A percentile compares a stretch with the other conserved stretches of the same genome.
phyloP scores from a whole-genome alignment of 2,888 invertebrate species.

The Cordilura impudica region DNA sequence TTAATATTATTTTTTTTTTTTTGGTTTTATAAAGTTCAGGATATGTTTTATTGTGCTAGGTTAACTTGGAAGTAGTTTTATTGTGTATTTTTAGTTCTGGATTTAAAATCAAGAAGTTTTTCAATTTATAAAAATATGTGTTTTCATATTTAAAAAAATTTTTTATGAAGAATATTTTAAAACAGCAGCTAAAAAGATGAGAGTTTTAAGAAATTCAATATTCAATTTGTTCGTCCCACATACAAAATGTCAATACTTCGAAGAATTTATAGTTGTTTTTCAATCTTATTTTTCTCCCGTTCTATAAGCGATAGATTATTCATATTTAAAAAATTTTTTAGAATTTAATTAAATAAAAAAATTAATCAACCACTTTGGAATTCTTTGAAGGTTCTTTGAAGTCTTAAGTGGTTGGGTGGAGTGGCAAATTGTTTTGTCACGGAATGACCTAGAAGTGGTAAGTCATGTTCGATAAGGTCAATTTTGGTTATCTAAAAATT shows the following conservation, averaged over 20 bases:
- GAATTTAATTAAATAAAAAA: no score
- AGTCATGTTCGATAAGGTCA: no score
- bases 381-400: no score
- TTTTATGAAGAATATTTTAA: neutral
- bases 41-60: conserved; percentile 58
- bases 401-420: no score
- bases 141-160: neutral
- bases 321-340: no score
- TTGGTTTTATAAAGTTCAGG: conserved; percentile 24
- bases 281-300: no score
- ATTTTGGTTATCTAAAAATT: no score
- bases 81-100: neutral
- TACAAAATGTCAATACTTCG: neutral
- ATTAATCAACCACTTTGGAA: no score
- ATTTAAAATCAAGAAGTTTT: neutral
- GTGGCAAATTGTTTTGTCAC: no score
- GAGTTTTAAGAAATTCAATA: neutral
- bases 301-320: no score
- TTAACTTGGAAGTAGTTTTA: conserved; percentile 27
- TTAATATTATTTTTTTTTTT: conserved; percentile 7
- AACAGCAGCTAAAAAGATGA: neutral
- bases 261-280: no score
- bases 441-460: no score
- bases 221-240: neutral
- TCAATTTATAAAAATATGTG: conserved; percentile 4